Evolutionary conservation across 1,140 invertebrate species (phyloP), one percentile per base, ranked within the genome.

Genomic region (Brachionus rubens): DNA sequence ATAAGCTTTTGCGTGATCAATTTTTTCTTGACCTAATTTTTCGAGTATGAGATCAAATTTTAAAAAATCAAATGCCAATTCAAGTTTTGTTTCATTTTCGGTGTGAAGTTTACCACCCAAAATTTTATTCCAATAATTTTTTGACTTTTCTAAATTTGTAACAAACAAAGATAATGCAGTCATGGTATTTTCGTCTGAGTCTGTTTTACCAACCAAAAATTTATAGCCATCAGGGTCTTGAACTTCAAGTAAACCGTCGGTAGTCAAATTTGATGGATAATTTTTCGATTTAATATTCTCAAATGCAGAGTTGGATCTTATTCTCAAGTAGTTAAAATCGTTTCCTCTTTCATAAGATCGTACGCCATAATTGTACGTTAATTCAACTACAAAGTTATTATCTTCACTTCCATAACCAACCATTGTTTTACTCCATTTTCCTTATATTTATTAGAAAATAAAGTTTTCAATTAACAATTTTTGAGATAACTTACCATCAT

Each of bases 341-440:
- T 96, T 96, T 62, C 88, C 94, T 85, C 87, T 82, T 78, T 91
- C 89, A 82, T 98, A 98, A 75, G 87, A 84, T 78, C 89, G 89
- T 21, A 98, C 89, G 21, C 92, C 93, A 87, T 98, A 99, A 82
- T 98, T 99, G 81, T 98, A 99, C 16, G 95, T 98, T 4, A 99
- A 86, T 84, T 99, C 96, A 36, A 97, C 87, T 3, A 96, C 95
- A 88, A 98, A 99, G 85, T 98, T 91, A 62, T 88, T 88, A 80
- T 95, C 91, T 86, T 99, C 96, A 7, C 91, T 89, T 0, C 96
- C 96, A 88, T 96, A 99, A 10, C 96, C 96, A 54, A 98, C 89
- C 96, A 99, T 99, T 0, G 96, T 98, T 86, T 99, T 99, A 81
- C 93, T 96, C 96, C 96, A 99, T 79, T 92, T 90, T 79, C 94